Percentiles rank a stretch among this genome's conserved stretches.
These are phyloP conservation scores for Coturnix japonica DNA, from an alignment of 2,113 vertebrate genomes.

Conservation along the genomic window DNA sequence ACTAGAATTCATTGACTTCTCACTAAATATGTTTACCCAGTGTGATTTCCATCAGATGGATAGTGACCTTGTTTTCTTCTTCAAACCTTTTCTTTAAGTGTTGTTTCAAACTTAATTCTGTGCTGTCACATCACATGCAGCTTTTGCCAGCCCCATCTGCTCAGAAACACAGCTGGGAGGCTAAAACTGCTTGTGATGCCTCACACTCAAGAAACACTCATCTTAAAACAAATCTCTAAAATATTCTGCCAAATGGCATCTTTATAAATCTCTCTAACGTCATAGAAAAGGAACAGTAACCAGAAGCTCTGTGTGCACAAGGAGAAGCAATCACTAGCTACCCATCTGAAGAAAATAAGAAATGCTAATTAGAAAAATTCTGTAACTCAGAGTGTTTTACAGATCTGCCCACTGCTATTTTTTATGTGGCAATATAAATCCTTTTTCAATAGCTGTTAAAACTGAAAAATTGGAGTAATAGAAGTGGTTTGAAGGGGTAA, in stretches of 20 bases:
- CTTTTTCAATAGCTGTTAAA: slow-evolving; percentile 38
- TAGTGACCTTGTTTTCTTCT: slow-evolving; percentile 54
- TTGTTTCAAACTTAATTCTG: slow-evolving; percentile 49
- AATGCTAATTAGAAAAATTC: slow-evolving; percentile 63
- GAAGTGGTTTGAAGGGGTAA: background rate
- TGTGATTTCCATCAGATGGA: slow-evolving; percentile 58
- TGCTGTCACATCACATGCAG: slow-evolving; percentile 36
- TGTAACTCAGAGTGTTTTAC: slow-evolving; percentile 17
- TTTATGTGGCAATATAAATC: slow-evolving; percentile 21
- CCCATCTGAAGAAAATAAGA: slow-evolving; percentile 29
- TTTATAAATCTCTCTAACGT: slow-evolving; percentile 47
- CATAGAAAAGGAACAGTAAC: slow-evolving; percentile 14
- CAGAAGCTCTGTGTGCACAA: slow-evolving; percentile 13
- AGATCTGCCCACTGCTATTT: slow-evolving; percentile 37
- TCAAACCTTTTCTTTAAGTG: slow-evolving; percentile 53
- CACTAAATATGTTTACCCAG: slow-evolving; percentile 60
- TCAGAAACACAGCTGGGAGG: slow-evolving; percentile 63
- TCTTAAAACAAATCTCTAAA: slow-evolving; percentile 72
- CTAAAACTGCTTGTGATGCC: slow-evolving; percentile 59
- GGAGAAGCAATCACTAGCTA: background rate
- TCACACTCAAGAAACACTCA: slow-evolving; percentile 53
- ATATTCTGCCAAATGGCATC: slow-evolving; percentile 63
- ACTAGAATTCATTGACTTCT: slow-evolving; percentile 41
- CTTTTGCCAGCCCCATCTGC: slow-evolving; percentile 33
- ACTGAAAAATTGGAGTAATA: slow-evolving; percentile 26